Base-by-base conservation (phyloP, 2,888 invertebrate genomes). In the Stenichneumon culpator region DNA sequence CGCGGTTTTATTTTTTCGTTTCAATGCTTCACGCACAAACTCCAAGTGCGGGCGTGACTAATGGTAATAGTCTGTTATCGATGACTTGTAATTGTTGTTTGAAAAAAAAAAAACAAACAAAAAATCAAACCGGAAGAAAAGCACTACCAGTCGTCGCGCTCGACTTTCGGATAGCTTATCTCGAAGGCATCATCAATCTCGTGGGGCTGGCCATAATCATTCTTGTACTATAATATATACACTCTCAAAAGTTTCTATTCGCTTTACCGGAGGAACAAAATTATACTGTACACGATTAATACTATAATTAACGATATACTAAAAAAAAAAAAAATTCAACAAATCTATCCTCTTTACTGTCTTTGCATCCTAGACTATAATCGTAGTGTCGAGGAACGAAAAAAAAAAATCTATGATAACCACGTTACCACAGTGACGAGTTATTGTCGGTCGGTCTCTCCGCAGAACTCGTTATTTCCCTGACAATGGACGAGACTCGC, bases 331-430 rank as follows among this genome's bases (percentile, higher is more conserved):
- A 79, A 63, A 79, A 69, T 86, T 80, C 44, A n/a, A 63, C 72
- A 72, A 80, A 82, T 83, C 85, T 88, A 83, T 87, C 84, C 77
- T 82, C 87, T 86, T 87, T 86, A 86, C 82, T 86, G 80, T 88
- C 83, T 84, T 82, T 86, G 87, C 86, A 83, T 79, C 74, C 63
- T 86, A 84, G 79, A 82, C 44, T 63, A 83, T 84, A 84, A 39
- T 84, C 73, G 63, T 79, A 83, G 77, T 39, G 73, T 68, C 74
- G 57, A 57, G 67, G 81, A 81, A 82, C 52, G 68, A 67, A 47
- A 73, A 81, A 80, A 68, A 69, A 68, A 79, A 70, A 80, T 73
- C 60, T 25, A 73, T 16, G 22, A 50, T 75, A 74, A 44, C 9
- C 11, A 16, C 16, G 14, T 22, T 19, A 16, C 28, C 32, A 28